Evolutionary conservation across 2,888 invertebrate species (phyloP), one percentile per base, ranked within the genome.

Genomic region (Auanema sp.): DNA sequence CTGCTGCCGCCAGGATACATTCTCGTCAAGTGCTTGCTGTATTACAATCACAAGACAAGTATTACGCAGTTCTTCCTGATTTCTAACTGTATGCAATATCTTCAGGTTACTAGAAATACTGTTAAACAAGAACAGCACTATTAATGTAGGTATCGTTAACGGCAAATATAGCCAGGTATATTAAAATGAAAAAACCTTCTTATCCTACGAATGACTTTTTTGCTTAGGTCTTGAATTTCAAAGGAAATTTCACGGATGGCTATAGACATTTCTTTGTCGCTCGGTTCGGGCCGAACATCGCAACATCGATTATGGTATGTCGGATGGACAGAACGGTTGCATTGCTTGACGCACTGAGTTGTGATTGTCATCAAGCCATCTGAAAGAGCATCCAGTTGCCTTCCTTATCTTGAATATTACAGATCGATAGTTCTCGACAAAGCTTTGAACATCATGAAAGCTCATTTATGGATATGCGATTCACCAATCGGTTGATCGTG

Each of bases 191-290:
- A 23, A 33, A 40, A n/a, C n/a, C 14, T 33, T 33, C 33, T 33
- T 5, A 33, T 8, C 33, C 8, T n/a, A n/a, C 33, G 33, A 33
- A n/a, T n/a, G n/a, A n/a, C n/a, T n/a, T 33, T 5, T 33, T 5
- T 33, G 16, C 6, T 63, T 41, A 72, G 57, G 69, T 71, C 11
- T 52, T 67, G 11, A 73, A 69, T 21, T 74, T 79, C 63, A 60
- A 63, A 33, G 77, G 76, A 11, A 75, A 76, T 51, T 80, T 77
- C 54, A 58, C 74, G 10, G 78, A 80, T 61, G 79, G 77, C 8
- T 73, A 67, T 54, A 66, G 79, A 2, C 79, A 80, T 64, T 78
- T 77, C 57, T 65, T 79, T 16, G 75, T 78, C n/a, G 66, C 65
- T 2, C 69, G 69, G 23, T 77, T 76, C 40, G 64, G 60, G 43